Conservation (phyloP, 2,888 invertebrate species). For the Falcaria lacertinaria region DNA sequence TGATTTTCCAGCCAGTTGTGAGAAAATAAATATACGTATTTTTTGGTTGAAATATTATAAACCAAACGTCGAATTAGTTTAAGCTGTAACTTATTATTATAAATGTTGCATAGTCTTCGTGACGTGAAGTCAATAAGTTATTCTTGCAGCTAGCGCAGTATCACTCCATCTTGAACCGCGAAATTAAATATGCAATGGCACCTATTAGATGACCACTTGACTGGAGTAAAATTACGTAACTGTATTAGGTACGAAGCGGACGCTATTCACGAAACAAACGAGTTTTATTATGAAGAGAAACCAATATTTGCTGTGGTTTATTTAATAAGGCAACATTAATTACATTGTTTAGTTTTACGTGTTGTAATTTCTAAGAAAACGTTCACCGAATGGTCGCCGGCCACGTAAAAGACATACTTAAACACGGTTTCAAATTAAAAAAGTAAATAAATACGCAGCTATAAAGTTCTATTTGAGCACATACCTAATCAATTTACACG, state of each 20-base stretch:
- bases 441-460: constrained; percentile 1
- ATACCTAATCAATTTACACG: background rate
- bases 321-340: constrained; percentile 22
- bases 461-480: background rate
- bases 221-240: too few species aligned
- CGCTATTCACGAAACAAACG: background rate
- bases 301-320: constrained; percentile 21
- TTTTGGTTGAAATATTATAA: too few species aligned
- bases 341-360: constrained; percentile 10
- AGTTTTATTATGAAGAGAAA: constrained; percentile 8
- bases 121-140: background rate
- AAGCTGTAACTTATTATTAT: too few species aligned
- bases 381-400: constrained; percentile 1
- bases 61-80: too few species aligned
- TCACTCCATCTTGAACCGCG: background rate
- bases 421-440: constrained; percentile 1
- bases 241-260: too few species aligned
- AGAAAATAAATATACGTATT: too few species aligned
- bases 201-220: background rate
- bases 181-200: background rate
- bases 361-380: background rate
- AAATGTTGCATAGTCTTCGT: too few species aligned
- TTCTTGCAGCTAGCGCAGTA: background rate
- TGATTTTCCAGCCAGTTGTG: too few species aligned
- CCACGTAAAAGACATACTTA: constrained; percentile 1